Evolutionary conservation across 2,888 invertebrate genomes (phyloP), one percentile per base, ranked within the genome.

Genomic region (Apamea epomidion): DNA sequence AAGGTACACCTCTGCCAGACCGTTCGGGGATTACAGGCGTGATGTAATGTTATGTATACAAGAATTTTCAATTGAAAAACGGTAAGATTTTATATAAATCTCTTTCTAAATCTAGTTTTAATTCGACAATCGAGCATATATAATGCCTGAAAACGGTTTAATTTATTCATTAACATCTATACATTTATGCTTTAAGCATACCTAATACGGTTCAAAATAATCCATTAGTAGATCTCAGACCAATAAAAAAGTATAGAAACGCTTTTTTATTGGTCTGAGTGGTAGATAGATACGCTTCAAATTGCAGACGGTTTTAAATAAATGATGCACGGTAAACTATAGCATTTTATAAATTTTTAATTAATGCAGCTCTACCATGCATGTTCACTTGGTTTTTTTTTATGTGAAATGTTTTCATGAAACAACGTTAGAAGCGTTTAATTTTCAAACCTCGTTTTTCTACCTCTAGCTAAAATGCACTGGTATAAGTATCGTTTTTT

Each of bases 361-460:
- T 58, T 70, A 37, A 65, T 67, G 21, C 32, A 60, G 42, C 21
- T 51, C 37, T 18, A n/a, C 14, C 6, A 6, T 37, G 48, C 60
- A 25, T 29, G 18, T 25, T 42, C 16, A 29, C 51, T 42, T 1
- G 21, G 6, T 51, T 62, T 82, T 62, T 16, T 64, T 71, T 45
- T 42, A 16, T 29, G 29, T 16, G n/a, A 64, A 78, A 74, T 65
- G 8, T 73, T 32, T 16, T 18, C 42, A 32, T 64, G 14, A 65
- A 73, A 69, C 5, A 76, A 71, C 25, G 45, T 68, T 67, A 68
- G 72, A 82, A 29, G 37, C 42, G 18, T 48, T 65, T 25, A 58
- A 51, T 0, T 32, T 37, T 62, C 10, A 18, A 42, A n/a, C 29
- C 5, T 37, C 60, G 37, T 71, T 58, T 79, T 71, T 71, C 60